These are phyloP conservation scores for Drosophila gaucha DNA, from an alignment of 2,888 invertebrate genomes.

Conservation along the genomic window DNA sequence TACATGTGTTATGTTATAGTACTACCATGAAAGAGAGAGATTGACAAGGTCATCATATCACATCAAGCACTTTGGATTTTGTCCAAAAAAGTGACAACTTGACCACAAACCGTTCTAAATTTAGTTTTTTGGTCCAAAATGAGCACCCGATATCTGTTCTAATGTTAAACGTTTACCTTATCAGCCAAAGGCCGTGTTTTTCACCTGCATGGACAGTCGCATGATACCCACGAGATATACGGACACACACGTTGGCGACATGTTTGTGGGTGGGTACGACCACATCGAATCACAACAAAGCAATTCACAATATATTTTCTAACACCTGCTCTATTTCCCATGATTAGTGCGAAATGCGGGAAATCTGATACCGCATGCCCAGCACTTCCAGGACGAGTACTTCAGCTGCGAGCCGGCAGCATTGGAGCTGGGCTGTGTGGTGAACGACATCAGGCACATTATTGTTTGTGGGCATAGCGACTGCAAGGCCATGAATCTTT, in stretches of 20 bases:
- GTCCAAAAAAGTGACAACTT: slow-evolving; percentile 51
- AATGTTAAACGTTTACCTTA: slow-evolving; percentile 80
- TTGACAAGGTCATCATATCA: slow-evolving; percentile 1
- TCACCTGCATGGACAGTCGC: slow-evolving; percentile 99
- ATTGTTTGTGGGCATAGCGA: slow-evolving; percentile 99
- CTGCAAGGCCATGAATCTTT: slow-evolving; percentile 98
- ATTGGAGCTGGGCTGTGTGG: slow-evolving; percentile 95
- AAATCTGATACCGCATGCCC: slow-evolving; percentile 96
- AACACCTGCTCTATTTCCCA: slow-evolving; percentile 48
- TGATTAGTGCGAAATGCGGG: slow-evolving; percentile 97
- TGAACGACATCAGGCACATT: slow-evolving; percentile 95
- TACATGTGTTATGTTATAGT: too few relatives aligned
- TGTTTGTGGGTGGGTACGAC: slow-evolving; percentile 93
- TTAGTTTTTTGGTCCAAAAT: slow-evolving; percentile 18
- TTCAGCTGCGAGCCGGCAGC: slow-evolving; percentile 98
- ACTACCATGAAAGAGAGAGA: neutral
- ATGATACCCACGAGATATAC: slow-evolving; percentile 98
- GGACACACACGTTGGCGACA: slow-evolving; percentile 97
- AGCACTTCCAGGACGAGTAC: slow-evolving; percentile 93
- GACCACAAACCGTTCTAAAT: slow-evolving; percentile 24
- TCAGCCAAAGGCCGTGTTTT: slow-evolving; percentile 98
- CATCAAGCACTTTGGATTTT: slow-evolving; percentile 42
- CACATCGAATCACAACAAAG: neutral
- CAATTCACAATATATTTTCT: slow-evolving; percentile 12
- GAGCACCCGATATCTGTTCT: slow-evolving; percentile 24